These are phyloP conservation scores for Pseudococcus jackbeardsleyi DNA, from an alignment of 2,888 invertebrate genomes.

Conservation along the genomic window DNA sequence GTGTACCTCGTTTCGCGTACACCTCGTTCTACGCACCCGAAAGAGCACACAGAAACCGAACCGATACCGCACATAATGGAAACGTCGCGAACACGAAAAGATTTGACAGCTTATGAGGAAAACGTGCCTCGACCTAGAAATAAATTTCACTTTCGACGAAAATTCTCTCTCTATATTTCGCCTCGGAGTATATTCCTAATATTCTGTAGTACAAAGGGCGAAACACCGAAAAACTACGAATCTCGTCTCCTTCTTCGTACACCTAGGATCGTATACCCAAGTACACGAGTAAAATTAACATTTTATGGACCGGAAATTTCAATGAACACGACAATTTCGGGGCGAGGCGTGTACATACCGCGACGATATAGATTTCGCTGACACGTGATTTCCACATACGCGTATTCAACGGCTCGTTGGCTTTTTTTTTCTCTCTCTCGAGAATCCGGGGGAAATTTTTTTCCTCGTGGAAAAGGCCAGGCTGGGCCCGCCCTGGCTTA, in stretches of 20 bases:
- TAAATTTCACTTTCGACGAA: slow-evolving; percentile 15
- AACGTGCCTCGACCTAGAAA: slow-evolving; percentile 39
- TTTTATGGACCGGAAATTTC: slow-evolving; percentile 52
- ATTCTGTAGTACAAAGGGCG: no score
- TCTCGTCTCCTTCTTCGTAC: background rate
- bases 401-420: slow-evolving; percentile 47
- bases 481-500: background rate
- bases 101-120: slow-evolving; percentile 46
- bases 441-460: background rate
- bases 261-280: background rate
- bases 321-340: slow-evolving; percentile 35
- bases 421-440: background rate
- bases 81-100: slow-evolving; percentile 32
- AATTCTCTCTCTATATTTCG: background rate
- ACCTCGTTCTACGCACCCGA: background rate
- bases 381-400: slow-evolving; percentile 3
- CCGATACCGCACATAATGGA: slow-evolving; percentile 45
- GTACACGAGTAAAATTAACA: slow-evolving; percentile 32
- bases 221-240: background rate
- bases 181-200: no score
- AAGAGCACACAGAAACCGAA: background rate
- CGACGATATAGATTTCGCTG: slow-evolving; percentile 24
- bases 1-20: no score
- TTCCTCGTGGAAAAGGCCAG: background rate
- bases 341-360: background rate